phyloP scores from a whole-genome alignment of 2,888 invertebrate genomes.

The Microdon myrmicae region DNA sequence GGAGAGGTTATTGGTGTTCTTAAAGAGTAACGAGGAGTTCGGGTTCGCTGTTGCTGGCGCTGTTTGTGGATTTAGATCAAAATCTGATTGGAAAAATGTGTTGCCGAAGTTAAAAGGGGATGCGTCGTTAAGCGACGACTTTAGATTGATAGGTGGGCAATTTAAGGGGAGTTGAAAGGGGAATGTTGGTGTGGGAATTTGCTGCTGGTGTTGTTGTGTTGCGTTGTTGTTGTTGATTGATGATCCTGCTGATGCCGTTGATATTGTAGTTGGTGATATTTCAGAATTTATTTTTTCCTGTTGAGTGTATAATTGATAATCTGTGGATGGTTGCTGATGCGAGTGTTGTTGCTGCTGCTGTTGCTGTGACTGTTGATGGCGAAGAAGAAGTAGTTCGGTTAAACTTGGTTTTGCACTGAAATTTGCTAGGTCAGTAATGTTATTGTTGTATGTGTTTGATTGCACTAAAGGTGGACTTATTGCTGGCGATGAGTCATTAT shows the following conservation, averaged over 20 bases:
- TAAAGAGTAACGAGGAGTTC: conserved; percentile 18
- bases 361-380: conserved; percentile 42
- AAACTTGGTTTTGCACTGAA: conserved; percentile 16
- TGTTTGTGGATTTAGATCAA: conserved; percentile 7
- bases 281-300: conserved; percentile 15
- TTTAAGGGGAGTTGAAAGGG: conserved; percentile 28
- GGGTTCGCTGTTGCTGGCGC: too few relatives aligned
- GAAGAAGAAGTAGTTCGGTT: conserved; percentile 52
- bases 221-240: too few relatives aligned
- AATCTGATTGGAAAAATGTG: conserved; percentile 1
- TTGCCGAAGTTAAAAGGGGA: conserved; percentile 20
- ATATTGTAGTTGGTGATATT: conserved; percentile 40
- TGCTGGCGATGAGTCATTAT: conserved; percentile 14
- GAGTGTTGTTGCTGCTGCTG: conserved; percentile 40
- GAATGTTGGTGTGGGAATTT: conserved; percentile 18
- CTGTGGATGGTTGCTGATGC: conserved; percentile 27
- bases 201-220: conserved; percentile 28
- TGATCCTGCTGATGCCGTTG: conserved; percentile 40
- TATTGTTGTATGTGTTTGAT: conserved; percentile 21
- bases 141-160: conserved; percentile 20
- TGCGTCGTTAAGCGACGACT: conserved; percentile 31
- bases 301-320: conserved; percentile 35
- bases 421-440: conserved; percentile 19
- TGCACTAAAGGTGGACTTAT: conserved; percentile 19
- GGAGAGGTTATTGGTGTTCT: conserved; percentile 13